Conservation (phyloP, 2,797 vertebrate species). For the Macropodus opercularis region DNA sequence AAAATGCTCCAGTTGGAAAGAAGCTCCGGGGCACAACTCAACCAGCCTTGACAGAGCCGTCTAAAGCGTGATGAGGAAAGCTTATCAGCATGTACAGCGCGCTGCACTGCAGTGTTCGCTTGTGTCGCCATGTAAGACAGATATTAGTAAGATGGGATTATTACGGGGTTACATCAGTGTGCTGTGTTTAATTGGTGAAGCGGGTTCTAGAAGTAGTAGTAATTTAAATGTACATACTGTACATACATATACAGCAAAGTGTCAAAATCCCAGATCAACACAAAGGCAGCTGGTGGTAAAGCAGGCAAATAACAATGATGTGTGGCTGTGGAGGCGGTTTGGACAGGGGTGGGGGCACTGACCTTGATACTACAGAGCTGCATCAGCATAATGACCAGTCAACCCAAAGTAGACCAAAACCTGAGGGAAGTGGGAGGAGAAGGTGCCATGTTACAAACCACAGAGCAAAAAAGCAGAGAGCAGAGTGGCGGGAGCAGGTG, state of each 20-base stretch:
- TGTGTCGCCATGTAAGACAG: not conserved
- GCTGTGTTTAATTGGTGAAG: not conserved
- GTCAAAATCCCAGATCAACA: not conserved
- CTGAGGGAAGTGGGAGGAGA: constrained; percentile 92
- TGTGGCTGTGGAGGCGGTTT: constrained; percentile 46
- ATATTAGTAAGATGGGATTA: constrained; percentile 1
- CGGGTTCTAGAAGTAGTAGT: too few species aligned
- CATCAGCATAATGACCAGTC: constrained; percentile 98
- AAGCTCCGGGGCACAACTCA: constrained; percentile 44
- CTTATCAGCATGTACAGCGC: not conserved
- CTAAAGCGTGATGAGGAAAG: constrained; percentile 19
- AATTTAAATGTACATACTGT: too few species aligned
- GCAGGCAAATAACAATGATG: constrained; percentile 13
- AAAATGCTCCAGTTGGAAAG: constrained; percentile 52
- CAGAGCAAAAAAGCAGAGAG: constrained; percentile 47
- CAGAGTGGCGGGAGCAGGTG: constrained; percentile 42
- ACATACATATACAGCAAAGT: not conserved
- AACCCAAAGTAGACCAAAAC: constrained; percentile 95
- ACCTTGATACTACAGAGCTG: constrained; percentile 99
- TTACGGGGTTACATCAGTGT: not conserved
- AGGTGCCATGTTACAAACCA: constrained; percentile 78
- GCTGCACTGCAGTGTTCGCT: not conserved
- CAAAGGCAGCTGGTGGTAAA: constrained; percentile 13
- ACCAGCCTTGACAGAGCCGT: constrained; percentile 19
- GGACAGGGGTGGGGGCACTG: constrained; percentile 89